Evolutionary conservation across 1,140 invertebrate genomes (phyloP).

Genomic region (Temnothorax curvispinosus): DNA sequence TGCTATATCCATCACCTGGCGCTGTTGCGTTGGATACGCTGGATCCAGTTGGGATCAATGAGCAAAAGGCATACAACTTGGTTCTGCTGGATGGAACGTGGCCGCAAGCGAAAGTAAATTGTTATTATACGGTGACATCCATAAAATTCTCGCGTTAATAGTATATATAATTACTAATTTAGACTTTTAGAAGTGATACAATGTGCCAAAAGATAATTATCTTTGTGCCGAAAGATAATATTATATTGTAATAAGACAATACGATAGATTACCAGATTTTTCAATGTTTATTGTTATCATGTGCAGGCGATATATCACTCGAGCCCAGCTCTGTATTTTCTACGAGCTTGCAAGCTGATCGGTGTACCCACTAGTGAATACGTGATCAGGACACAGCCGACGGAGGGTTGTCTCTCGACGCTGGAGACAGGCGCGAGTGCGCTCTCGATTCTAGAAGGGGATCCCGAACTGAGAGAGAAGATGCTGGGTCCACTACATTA

Average conservation of each 20-base stretch:
- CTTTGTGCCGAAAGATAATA: no score
- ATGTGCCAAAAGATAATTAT: background rate
- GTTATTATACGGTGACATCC: background rate
- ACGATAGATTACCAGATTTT: background rate
- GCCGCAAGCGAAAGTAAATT: slow-evolving; percentile 93
- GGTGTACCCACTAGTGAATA: slow-evolving; percentile 92
- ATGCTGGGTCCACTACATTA: slow-evolving; percentile 93
- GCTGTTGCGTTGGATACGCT: slow-evolving; percentile 88
- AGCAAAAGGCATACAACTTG: slow-evolving; percentile 89
- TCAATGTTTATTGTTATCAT: background rate
- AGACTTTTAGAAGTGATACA: background rate
- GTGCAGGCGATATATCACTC: slow-evolving; percentile 90
- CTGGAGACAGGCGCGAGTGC: slow-evolving; percentile 95
- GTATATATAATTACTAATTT: slow-evolving; percentile 7
- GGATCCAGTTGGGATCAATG: slow-evolving; percentile 77
- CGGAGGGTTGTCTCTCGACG: slow-evolving; percentile 95
- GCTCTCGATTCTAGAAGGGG: slow-evolving; percentile 91
- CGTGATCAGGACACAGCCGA: slow-evolving; percentile 96
- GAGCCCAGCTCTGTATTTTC: slow-evolving; percentile 88
- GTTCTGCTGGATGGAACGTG: slow-evolving; percentile 97
- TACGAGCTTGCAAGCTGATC: slow-evolving; percentile 92
- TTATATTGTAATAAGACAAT: background rate
- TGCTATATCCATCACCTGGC: slow-evolving; percentile 93
- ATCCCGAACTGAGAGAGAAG: slow-evolving; percentile 88
- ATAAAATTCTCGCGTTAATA: background rate